phyloP scores from a whole-genome alignment of 2,113 vertebrate genomes.

The Cathartes aura region DNA sequence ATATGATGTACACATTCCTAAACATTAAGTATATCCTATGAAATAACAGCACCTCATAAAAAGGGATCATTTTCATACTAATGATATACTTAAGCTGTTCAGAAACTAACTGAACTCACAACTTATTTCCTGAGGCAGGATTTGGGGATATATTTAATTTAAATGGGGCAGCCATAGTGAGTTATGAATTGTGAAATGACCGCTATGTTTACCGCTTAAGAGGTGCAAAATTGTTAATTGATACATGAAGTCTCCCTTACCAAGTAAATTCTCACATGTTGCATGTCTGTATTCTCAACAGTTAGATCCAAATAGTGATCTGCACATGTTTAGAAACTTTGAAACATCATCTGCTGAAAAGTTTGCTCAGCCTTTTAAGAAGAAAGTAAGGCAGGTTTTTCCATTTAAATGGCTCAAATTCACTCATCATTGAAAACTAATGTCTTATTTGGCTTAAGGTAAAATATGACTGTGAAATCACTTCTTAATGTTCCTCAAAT shows the following conservation, averaged over 20 bases:
- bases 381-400: not conserved
- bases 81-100: slow-evolving; percentile 43
- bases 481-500: not conserved
- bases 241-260: not conserved
- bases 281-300: not conserved
- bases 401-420: not conserved
- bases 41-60: slow-evolving; percentile 59
- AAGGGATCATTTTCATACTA: slow-evolving; percentile 51
- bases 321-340: not conserved
- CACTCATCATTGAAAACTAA: not conserved
- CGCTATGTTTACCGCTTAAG: not conserved
- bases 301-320: not conserved
- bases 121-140: slow-evolving; percentile 55
- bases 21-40: slow-evolving; percentile 41
- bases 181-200: slow-evolving; percentile 47
- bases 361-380: not conserved
- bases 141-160: slow-evolving; percentile 60
- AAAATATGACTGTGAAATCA: not conserved
- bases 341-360: not conserved
- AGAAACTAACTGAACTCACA: not conserved
- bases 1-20: slow-evolving; percentile 40
- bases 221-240: slow-evolving; percentile 51
- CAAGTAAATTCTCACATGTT: not conserved
- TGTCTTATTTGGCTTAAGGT: not conserved
- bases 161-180: not conserved